Conservation (phyloP, 2,888 invertebrate genomes). For the Tipula helvola region DNA sequence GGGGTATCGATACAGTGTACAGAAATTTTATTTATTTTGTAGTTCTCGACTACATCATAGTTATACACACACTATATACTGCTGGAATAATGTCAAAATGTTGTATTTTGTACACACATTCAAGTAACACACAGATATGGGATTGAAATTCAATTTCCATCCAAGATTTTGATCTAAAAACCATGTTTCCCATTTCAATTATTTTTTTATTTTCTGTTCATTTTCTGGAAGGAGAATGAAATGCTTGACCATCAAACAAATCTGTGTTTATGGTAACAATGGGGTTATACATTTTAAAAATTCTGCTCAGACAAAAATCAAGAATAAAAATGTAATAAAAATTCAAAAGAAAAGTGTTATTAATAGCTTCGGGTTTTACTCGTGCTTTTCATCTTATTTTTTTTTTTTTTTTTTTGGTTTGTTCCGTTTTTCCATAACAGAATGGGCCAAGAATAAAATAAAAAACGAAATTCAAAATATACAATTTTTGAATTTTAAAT, state of each 20-base stretch:
- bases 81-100: not conserved
- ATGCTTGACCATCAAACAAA: not conserved
- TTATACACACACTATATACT: not conserved
- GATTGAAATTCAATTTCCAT: not conserved
- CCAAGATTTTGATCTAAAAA: not conserved
- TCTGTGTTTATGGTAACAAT: conserved; percentile 4
- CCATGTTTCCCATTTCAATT: not conserved
- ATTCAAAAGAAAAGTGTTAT: not conserved
- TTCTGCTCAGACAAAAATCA: not conserved
- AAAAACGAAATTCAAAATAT: not conserved
- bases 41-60: not conserved
- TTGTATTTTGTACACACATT: not conserved
- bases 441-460: not conserved
- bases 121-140: not conserved
- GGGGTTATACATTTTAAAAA: not conserved
- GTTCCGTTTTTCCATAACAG: not conserved
- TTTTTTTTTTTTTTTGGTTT: not conserved
- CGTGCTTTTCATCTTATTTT: not conserved
- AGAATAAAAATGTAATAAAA: not conserved
- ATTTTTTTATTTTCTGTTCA: not conserved
- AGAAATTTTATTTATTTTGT: not conserved
- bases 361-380: not conserved
- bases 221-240: not conserved
- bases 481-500: conserved; percentile 4
- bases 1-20: not conserved